Conservation (phyloP, 37 sponge, comb jelly and placozoan species). For the Chondrosia reniformis region DNA sequence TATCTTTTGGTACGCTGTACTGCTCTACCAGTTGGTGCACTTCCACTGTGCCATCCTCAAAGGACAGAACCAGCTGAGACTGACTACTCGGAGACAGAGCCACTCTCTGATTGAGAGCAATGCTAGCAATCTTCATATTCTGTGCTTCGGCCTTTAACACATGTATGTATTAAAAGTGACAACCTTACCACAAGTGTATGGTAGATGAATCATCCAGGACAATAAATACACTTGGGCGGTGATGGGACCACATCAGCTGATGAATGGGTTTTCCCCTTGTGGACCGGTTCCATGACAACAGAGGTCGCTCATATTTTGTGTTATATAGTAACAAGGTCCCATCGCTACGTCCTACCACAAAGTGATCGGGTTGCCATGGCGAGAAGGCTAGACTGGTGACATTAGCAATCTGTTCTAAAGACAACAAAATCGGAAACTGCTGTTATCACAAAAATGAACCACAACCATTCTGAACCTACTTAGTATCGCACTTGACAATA, state of each 20-base stretch:
- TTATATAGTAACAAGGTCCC: conserved; percentile 52
- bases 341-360: conserved; percentile 57
- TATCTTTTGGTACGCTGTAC: conserved; percentile 1
- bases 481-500: too few species aligned
- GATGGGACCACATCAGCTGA: conserved; percentile 40
- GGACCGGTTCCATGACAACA: conserved; percentile 24
- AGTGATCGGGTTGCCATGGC: conserved; percentile 64
- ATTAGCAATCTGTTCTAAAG: conserved; percentile 23
- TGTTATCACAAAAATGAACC: too few species aligned
- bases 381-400: conserved; percentile 54
- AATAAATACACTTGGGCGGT: conserved; percentile 41
- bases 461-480: too few species aligned
- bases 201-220: conserved; percentile 42
- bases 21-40: background rate
- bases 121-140: conserved; percentile 10
- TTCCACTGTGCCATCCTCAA: conserved; percentile 29
- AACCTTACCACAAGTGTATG: conserved; percentile 57
- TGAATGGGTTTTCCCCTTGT: conserved; percentile 22
- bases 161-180: background rate
- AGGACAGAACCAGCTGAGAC: conserved; percentile 17
- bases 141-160: background rate
- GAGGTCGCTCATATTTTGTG: conserved; percentile 23
- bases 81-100: too few species aligned
- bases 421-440: background rate
- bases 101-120: too few species aligned